These are phyloP conservation scores for Fistularia tabacaria DNA, from an alignment of 2,797 vertebrate genomes.

Conservation along the genomic window DNA sequence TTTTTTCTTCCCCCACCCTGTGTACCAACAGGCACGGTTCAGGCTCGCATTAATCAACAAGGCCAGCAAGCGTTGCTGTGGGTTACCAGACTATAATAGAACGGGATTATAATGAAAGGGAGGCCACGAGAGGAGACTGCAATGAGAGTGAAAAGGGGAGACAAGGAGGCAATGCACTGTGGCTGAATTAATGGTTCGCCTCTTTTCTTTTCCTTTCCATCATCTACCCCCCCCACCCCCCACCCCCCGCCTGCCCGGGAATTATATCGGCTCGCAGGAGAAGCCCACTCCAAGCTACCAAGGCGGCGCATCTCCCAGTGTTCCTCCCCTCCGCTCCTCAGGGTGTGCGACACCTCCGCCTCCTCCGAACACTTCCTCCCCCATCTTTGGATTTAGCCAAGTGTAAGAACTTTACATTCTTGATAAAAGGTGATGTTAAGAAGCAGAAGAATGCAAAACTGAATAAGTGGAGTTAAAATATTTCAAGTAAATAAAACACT, in stretches of 20 bases:
- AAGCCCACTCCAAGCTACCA: slow-evolving; percentile 53
- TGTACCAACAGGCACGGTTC: slow-evolving; percentile 50
- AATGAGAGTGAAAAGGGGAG: slow-evolving; percentile 3
- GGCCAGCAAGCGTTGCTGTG: slow-evolving; percentile 63
- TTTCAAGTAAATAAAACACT: too few species aligned
- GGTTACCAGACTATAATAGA: slow-evolving; percentile 71
- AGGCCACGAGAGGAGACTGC: slow-evolving; percentile 30
- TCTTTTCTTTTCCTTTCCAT: slow-evolving; percentile 10
- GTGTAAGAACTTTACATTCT: too few species aligned
- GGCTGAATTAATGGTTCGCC: slow-evolving; percentile 22
- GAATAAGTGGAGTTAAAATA: too few species aligned
- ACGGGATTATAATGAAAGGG: slow-evolving; percentile 60
- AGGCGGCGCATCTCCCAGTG: slow-evolving; percentile 46
- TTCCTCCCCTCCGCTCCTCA: neutral
- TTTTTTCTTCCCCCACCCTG: slow-evolving; percentile 3
- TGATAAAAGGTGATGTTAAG: too few species aligned
- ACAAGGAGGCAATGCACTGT: slow-evolving; percentile 15
- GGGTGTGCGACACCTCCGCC: neutral
- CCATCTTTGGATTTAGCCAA: too few species aligned
- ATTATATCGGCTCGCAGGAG: slow-evolving; percentile 38
- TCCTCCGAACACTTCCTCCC: too few species aligned
- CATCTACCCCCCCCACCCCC: neutral
- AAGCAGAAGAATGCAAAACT: too few species aligned
- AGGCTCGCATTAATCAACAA: slow-evolving; percentile 50
- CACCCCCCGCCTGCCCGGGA: slow-evolving; percentile 10